phyloP scores from a whole-genome alignment of 2,888 invertebrate genomes.

The Eupithecia tripunctaria region DNA sequence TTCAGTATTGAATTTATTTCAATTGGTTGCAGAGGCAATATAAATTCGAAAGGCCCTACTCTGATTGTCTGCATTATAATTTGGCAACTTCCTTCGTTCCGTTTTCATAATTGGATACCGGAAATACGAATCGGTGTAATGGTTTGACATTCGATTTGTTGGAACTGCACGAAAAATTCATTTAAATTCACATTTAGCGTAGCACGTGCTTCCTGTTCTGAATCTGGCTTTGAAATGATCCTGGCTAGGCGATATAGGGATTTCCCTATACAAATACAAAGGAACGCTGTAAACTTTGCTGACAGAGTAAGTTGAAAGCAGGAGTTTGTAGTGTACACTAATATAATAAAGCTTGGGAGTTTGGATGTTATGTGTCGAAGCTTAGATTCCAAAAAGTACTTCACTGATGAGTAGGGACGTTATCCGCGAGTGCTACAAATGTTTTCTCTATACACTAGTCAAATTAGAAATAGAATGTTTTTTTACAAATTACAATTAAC shows the following conservation, averaged over 20 bases:
- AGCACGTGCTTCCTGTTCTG: constrained; percentile 8
- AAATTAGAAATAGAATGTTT: too few species aligned
- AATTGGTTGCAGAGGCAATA: not conserved
- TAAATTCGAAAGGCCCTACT: not conserved
- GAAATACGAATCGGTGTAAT: constrained; percentile 41
- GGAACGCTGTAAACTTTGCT: not conserved
- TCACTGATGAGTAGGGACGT: not conserved
- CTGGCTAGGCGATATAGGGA: not conserved
- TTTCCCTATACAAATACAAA: not conserved
- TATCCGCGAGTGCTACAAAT: not conserved
- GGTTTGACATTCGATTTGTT: constrained; percentile 39
- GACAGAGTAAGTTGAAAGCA: not conserved
- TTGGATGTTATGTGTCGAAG: not conserved
- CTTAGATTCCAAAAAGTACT: not conserved
- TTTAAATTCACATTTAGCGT: constrained; percentile 1
- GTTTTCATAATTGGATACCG: constrained; percentile 38
- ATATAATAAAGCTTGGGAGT: not conserved
- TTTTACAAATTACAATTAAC: too few species aligned
- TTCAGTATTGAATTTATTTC: too few species aligned
- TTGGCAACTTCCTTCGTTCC: constrained; percentile 44
- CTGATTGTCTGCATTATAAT: constrained; percentile 30
- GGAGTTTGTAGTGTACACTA: not conserved
- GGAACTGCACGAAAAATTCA: constrained; percentile 14
- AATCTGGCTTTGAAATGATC: not conserved
- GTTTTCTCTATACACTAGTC: not conserved